A percentile compares a stretch with the other conserved stretches of the same genome.
These are phyloP conservation scores for Mormyrops boulengeri DNA, from an alignment of 2,797 vertebrate genomes.

Conservation along the genomic window DNA sequence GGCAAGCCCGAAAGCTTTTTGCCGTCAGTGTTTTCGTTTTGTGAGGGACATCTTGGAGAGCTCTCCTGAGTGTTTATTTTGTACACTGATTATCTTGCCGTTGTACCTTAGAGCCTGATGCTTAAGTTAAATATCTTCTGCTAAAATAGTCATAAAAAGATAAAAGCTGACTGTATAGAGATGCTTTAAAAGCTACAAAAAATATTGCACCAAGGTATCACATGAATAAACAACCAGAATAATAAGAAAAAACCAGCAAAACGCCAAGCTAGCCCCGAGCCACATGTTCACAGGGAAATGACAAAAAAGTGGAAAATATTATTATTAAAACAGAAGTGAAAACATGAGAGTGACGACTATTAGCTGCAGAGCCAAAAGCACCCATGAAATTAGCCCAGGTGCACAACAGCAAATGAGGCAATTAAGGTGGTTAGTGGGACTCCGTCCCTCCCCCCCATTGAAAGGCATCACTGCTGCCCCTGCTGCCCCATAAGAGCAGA, in stretches of 20 bases:
- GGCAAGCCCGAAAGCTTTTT: background rate
- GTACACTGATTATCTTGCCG: background rate
- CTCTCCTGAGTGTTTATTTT: background rate
- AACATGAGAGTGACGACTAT: slow-evolving; percentile 49
- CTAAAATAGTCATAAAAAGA: background rate
- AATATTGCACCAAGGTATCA: background rate
- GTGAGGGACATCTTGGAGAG: background rate
- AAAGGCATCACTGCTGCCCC: background rate
- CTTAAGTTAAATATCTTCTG: background rate
- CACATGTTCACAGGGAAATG: slow-evolving; percentile 51
- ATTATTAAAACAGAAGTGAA: slow-evolving; percentile 53
- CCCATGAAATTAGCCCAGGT: slow-evolving; percentile 45
- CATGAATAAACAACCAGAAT: background rate
- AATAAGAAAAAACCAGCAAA: background rate
- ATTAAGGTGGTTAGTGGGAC: background rate
- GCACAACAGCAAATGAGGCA: slow-evolving; percentile 39
- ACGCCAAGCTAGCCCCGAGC: background rate
- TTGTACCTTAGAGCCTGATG: background rate
- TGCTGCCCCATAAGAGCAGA: background rate
- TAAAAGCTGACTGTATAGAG: background rate
- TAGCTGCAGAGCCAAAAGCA: slow-evolving; percentile 50
- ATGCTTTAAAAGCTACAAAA: background rate
- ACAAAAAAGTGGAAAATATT: slow-evolving; percentile 56
- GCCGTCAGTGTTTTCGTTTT: background rate
- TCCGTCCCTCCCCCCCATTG: background rate